Conservation (phyloP, 2,113 vertebrate species). For the Carassius auratus region DNA sequence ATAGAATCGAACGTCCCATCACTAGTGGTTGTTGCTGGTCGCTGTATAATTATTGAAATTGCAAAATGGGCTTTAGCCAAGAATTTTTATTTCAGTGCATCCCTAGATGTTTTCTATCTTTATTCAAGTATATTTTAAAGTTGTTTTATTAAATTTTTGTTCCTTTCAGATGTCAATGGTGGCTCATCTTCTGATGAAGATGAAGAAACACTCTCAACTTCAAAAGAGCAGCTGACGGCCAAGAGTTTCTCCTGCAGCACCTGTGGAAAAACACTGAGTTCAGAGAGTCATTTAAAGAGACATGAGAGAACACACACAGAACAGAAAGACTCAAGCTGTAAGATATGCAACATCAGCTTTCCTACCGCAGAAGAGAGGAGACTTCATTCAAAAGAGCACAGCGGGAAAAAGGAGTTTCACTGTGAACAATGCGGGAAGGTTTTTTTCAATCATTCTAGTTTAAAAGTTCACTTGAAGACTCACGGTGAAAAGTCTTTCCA, state of each 20-base stretch:
- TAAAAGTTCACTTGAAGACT: slow-evolving; percentile 4
- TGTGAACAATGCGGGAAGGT: slow-evolving; percentile 18
- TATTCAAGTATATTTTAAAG: neutral
- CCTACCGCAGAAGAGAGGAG: slow-evolving; percentile 1
- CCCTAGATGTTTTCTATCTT: too few species aligned
- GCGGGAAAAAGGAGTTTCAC: neutral
- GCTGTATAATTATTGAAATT: too few species aligned
- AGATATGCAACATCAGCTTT: neutral
- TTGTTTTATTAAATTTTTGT: neutral
- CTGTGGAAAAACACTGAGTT: neutral
- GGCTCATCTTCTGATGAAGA: neutral
- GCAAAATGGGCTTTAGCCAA: too few species aligned
- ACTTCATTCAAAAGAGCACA: neutral
- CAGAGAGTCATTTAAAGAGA: neutral
- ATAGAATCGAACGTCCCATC: too few species aligned
- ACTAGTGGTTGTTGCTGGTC: too few species aligned
- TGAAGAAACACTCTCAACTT: neutral
- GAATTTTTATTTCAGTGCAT: too few species aligned
- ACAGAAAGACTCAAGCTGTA: neutral
- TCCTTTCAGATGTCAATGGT: slow-evolving; percentile 1
- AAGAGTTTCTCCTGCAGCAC: neutral
- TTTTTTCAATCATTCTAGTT: neutral
- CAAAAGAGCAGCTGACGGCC: neutral
- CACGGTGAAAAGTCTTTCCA: slow-evolving; percentile 2
- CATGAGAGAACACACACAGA: neutral